A percentile compares a stretch with the other conserved stretches of the same genome.
phyloP scores from a whole-genome alignment of 2,113 vertebrate genomes.

The Zingel zingel region DNA sequence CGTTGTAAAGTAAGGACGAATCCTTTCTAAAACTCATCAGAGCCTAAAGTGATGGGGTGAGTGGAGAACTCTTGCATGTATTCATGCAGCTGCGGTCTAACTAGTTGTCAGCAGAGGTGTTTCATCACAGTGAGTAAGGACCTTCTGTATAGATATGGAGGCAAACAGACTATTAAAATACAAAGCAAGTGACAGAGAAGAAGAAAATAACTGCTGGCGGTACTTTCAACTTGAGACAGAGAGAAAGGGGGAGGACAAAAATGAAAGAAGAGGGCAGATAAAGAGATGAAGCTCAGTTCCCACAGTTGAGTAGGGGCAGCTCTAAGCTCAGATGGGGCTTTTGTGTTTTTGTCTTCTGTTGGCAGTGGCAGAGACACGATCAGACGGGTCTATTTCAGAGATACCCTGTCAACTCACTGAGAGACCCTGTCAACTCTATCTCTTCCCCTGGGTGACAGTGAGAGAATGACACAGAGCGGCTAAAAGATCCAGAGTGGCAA shows the following conservation, averaged over 20 bases:
- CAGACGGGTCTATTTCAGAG: conserved; percentile 53
- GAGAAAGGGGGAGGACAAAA: not conserved
- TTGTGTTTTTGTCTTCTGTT: conserved; percentile 35
- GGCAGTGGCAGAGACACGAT: conserved; percentile 37
- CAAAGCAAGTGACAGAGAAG: not conserved
- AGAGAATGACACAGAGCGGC: conserved; percentile 19
- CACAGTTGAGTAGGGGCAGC: not conserved
- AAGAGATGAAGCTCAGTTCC: not conserved
- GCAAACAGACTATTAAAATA: not conserved
- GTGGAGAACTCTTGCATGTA: conserved; percentile 24
- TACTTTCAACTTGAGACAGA: conserved; percentile 13
- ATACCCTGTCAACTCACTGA: conserved; percentile 34
- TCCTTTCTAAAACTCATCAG: conserved; percentile 37
- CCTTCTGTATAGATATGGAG: conserved; percentile 4
- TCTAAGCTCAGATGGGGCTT: conserved; percentile 17
- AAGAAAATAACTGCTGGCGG: conserved; percentile 1
- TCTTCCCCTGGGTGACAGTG: conserved; percentile 30
- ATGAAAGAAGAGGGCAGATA: not conserved
- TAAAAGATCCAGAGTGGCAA: conserved; percentile 11
- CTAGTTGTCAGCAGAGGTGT: conserved; percentile 19
- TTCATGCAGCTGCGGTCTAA: conserved; percentile 33
- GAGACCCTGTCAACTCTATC: conserved; percentile 40
- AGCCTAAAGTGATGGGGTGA: conserved; percentile 37
- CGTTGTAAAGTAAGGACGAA: conserved; percentile 30
- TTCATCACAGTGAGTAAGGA: not conserved